These are phyloP conservation scores for Andinoacara biseriatus DNA, from an alignment of 2,113 vertebrate species.

Conservation along the genomic window DNA sequence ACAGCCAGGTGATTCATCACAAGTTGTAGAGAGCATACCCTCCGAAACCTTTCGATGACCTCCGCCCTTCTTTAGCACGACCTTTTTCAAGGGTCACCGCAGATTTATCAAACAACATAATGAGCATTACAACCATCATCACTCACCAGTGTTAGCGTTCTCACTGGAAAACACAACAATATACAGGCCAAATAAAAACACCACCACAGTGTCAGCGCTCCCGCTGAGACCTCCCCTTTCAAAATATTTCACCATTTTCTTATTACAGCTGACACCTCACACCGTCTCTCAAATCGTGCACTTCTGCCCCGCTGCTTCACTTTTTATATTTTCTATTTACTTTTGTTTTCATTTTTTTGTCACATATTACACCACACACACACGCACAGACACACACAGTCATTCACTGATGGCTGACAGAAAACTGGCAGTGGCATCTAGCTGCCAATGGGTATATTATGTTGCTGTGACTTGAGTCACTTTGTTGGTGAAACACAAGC, in stretches of 20 bases:
- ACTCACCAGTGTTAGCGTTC: constrained; percentile 37
- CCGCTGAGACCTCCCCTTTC: constrained; percentile 27
- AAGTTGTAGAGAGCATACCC: constrained; percentile 37
- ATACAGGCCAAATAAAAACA: constrained; percentile 54
- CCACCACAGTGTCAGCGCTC: constrained; percentile 19
- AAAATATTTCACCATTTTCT: constrained; percentile 46
- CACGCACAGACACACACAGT: not conserved
- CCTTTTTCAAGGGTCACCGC: constrained; percentile 41
- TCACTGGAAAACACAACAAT: not conserved
- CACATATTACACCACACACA: not conserved
- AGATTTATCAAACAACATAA: constrained; percentile 74
- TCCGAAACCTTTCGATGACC: constrained; percentile 42
- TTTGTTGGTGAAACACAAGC: not conserved
- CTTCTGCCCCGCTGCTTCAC: constrained; percentile 18
- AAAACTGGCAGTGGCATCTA: not conserved
- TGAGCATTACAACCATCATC: constrained; percentile 62
- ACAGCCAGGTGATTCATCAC: constrained; percentile 60
- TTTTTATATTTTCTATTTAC: constrained; percentile 9
- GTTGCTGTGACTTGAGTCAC: constrained; percentile 2
- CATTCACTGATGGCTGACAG: constrained; percentile 3
- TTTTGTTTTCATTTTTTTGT: constrained; percentile 12
- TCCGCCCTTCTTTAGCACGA: constrained; percentile 45
- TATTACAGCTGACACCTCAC: constrained; percentile 52
- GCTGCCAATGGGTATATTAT: constrained; percentile 11
- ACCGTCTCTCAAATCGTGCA: constrained; percentile 37